Conservation (phyloP, 1,140 invertebrate genomes). For the Cydia pomonella region DNA sequence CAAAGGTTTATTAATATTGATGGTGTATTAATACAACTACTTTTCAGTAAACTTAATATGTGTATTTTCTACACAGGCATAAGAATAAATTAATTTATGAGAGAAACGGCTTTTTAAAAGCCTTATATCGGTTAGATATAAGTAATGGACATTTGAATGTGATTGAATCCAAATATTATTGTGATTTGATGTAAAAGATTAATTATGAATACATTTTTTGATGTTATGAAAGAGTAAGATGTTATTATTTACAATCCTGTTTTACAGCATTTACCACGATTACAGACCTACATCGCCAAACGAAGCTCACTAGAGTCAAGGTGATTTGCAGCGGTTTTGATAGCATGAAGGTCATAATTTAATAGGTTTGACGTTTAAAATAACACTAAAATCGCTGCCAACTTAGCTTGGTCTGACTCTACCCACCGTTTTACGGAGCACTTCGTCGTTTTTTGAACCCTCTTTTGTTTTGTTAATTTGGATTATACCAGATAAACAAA, state of each 20-base stretch:
- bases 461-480: too few relatives aligned
- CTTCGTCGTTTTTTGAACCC: too few relatives aligned
- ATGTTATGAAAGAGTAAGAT: background rate
- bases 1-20: background rate
- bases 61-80: background rate
- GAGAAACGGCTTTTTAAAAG: background rate
- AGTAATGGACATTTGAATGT: constrained; percentile 9
- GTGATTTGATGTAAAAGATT: background rate
- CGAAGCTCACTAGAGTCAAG: too few relatives aligned
- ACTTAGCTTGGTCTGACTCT: too few relatives aligned
- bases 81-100: background rate
- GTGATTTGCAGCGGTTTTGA: too few relatives aligned
- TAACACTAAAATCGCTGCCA: too few relatives aligned
- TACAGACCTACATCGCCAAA: too few relatives aligned
- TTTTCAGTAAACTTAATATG: background rate
- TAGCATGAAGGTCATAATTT: too few relatives aligned
- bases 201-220: background rate
- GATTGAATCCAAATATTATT: constrained; percentile 18
- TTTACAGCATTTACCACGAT: background rate
- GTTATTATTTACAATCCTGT: background rate
- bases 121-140: background rate
- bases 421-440: too few relatives aligned
- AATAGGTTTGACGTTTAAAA: too few relatives aligned
- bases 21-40: background rate
- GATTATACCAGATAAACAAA: too few relatives aligned